Evolutionary conservation across 2,888 invertebrate species (phyloP).

Genomic region (Anoplius nigerrimus): DNA sequence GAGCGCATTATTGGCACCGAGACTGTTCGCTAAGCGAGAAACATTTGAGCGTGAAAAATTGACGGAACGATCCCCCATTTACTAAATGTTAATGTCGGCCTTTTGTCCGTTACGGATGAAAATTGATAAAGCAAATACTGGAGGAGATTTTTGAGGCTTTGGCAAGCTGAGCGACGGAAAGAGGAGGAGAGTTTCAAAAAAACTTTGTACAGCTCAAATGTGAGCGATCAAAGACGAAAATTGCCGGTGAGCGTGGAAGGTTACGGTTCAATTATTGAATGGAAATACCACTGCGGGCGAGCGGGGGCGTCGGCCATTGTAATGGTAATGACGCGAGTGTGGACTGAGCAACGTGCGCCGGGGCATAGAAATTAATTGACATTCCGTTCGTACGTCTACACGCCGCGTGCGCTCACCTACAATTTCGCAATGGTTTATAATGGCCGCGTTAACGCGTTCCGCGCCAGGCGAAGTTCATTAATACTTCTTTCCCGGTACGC

Average conservation of each 20-base stretch:
- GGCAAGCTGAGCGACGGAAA: neutral
- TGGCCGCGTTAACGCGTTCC: no score
- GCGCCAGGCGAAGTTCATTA: no score
- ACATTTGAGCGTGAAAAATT: neutral
- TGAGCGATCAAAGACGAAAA: slow-evolving; percentile 10
- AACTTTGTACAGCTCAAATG: neutral
- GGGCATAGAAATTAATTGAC: slow-evolving; percentile 56
- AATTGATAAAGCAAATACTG: slow-evolving; percentile 6
- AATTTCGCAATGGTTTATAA: no score
- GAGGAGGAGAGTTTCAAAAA: slow-evolving; percentile 5
- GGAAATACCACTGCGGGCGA: slow-evolving; percentile 39
- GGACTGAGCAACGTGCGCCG: slow-evolving; percentile 49
- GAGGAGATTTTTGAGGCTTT: neutral
- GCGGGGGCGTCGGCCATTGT: slow-evolving; percentile 40
- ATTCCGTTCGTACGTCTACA: slow-evolving; percentile 37
- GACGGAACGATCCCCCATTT: neutral
- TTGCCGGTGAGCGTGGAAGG: slow-evolving; percentile 34
- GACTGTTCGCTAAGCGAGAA: neutral
- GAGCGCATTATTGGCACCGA: slow-evolving; percentile 52
- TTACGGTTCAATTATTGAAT: slow-evolving; percentile 62
- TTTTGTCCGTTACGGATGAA: slow-evolving; percentile 12
- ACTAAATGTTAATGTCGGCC: neutral
- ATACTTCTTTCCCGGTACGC: no score
- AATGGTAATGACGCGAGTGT: slow-evolving; percentile 52
- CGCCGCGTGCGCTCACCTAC: slow-evolving; percentile 30